These are phyloP conservation scores for Penaeus indicus DNA, from an alignment of 1,140 invertebrate genomes.

Conservation along the genomic window DNA sequence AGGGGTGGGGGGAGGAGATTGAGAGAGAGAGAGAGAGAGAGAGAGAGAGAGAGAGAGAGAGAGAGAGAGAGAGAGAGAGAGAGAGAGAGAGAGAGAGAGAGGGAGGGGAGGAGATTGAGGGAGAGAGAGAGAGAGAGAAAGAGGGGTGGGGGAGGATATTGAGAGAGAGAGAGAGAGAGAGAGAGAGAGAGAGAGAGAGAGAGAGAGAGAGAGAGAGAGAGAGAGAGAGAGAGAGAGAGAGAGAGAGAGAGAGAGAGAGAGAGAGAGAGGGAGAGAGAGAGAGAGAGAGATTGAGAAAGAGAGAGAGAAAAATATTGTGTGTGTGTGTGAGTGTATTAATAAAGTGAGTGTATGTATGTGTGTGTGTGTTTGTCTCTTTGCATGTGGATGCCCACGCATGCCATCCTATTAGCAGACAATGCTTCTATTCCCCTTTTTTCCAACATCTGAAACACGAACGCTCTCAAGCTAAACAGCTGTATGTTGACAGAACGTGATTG, in stretches of 20 bases:
- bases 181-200: conserved; percentile 17
- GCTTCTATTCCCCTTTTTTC: background rate
- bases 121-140: background rate
- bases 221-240: conserved; percentile 40
- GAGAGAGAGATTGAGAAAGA: conserved; percentile 24
- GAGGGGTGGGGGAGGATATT: background rate
- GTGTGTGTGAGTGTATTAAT: background rate
- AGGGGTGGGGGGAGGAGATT: background rate
- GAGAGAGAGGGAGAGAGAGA: conserved; percentile 27
- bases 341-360: background rate
- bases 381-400: background rate
- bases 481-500: too few species aligned
- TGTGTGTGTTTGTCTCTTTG: background rate
- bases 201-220: conserved; percentile 30
- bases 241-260: conserved; percentile 42
- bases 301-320: background rate
- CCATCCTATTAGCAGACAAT: background rate
- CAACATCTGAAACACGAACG: background rate
- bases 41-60: background rate
- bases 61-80: background rate
- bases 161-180: background rate
- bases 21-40: too few species aligned
- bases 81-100: background rate
- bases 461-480: too few species aligned
- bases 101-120: background rate